phyloP scores from a whole-genome alignment of 1,140 invertebrate species.

The Philopotamus ludificatus region DNA sequence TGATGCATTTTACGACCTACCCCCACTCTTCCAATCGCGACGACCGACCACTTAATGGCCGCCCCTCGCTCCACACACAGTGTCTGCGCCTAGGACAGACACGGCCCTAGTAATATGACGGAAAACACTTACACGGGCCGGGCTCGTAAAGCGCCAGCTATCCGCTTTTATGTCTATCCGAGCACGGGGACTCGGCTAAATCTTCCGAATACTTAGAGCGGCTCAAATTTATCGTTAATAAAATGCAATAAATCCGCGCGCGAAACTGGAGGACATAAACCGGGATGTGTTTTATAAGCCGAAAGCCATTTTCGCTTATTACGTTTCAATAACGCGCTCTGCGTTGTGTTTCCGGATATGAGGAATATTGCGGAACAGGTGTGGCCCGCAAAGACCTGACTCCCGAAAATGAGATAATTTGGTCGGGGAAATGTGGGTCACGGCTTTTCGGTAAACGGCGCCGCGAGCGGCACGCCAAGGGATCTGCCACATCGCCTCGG shows the following conservation, averaged over 20 bases:
- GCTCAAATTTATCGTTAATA: constrained; percentile 21
- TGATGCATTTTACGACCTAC: constrained; percentile 26
- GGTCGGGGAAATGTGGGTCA: too few species aligned
- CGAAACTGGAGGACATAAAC: not conserved
- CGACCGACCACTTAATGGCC: constrained; percentile 21
- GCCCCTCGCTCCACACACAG: not conserved
- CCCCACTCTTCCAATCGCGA: not conserved
- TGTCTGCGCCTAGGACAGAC: not conserved
- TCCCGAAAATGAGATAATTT: too few species aligned
- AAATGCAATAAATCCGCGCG: constrained; percentile 16
- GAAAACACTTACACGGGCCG: not conserved
- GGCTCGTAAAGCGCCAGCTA: constrained; percentile 10
- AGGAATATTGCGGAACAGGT: too few species aligned
- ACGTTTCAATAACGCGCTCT: constrained; percentile 10
- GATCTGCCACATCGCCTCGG: too few species aligned
- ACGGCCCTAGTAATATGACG: constrained; percentile 4
- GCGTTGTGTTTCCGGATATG: not conserved
- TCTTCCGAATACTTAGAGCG: constrained; percentile 9
- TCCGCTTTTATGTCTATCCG: constrained; percentile 15
- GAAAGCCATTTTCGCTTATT: constrained; percentile 15
- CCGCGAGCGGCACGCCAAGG: too few species aligned
- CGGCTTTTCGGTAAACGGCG: too few species aligned
- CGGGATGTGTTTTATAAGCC: constrained; percentile 5
- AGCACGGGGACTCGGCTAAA: constrained; percentile 9
- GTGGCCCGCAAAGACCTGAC: too few species aligned